Conservation (phyloP, 2,113 vertebrate species). For the Anarhynchus alexandrinus region DNA sequence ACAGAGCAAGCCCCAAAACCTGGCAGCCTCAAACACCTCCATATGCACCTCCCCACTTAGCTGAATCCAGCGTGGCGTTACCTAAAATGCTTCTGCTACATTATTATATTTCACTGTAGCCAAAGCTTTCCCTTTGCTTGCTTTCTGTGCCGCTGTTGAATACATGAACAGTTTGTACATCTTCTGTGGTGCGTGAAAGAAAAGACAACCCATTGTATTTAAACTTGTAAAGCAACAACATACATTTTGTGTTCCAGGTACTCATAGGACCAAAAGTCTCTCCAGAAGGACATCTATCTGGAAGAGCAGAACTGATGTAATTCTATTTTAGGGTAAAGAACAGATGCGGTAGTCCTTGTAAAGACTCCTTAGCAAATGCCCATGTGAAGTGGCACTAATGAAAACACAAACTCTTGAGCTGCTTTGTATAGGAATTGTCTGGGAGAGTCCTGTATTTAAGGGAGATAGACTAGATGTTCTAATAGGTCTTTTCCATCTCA, state of each 20-base stretch:
- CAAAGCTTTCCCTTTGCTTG: background rate
- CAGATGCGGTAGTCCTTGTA: background rate
- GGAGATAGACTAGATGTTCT: background rate
- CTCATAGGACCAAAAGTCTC: background rate
- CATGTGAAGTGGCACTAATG: background rate
- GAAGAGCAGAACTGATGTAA: background rate
- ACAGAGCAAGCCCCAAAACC: background rate
- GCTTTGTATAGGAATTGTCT: background rate
- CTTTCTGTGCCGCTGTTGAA: background rate
- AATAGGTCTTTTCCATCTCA: constrained; percentile 39
- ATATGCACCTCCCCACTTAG: background rate
- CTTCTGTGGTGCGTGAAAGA: background rate
- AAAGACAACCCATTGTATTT: background rate
- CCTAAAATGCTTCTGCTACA: background rate
- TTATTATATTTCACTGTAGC: background rate
- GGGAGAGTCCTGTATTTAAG: constrained; percentile 7
- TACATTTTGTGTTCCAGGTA: background rate
- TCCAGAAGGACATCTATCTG: background rate
- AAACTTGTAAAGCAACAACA: background rate
- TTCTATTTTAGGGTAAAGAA: background rate
- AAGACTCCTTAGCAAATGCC: background rate
- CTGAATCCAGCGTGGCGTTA: background rate
- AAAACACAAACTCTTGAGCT: background rate
- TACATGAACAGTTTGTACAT: background rate
- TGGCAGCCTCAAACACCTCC: background rate